Evolutionary conservation across 2,113 vertebrate species (phyloP).

Genomic region (Aegypius monachus): DNA sequence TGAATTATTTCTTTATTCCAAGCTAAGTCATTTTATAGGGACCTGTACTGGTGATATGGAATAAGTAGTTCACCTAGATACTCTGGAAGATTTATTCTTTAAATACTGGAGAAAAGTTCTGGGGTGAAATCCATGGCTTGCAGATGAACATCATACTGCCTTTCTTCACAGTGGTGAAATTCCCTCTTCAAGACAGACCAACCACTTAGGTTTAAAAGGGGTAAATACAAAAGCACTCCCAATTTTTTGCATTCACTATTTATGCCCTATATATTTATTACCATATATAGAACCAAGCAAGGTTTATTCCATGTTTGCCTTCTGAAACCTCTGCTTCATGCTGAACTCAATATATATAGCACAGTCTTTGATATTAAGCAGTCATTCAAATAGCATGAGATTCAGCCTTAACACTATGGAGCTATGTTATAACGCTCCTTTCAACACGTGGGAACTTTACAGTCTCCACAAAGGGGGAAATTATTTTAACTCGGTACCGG

Average conservation of each 20-base stretch:
- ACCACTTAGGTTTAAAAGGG: neutral
- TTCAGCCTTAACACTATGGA: neutral
- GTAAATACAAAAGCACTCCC: neutral
- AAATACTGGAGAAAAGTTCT: neutral
- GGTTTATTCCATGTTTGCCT: neutral
- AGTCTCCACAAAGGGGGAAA: neutral
- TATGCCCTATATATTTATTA: neutral
- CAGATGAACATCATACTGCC: neutral
- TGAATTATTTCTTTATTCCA: neutral
- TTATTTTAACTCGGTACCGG: neutral
- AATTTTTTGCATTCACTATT: neutral
- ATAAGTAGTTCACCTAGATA: neutral
- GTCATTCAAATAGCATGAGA: accelerated
- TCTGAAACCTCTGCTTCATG: neutral
- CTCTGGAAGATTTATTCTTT: neutral
- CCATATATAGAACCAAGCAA: neutral
- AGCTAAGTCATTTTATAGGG: neutral
- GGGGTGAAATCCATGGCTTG: neutral
- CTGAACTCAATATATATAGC: neutral
- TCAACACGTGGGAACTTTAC: neutral
- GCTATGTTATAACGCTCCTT: neutral
- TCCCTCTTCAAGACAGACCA: neutral
- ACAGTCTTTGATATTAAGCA: neutral
- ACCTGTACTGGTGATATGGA: neutral
- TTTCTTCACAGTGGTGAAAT: neutral